These are phyloP conservation scores for Agapornis canus DNA, from an alignment of 2,797 vertebrate genomes.

Conservation along the genomic window DNA sequence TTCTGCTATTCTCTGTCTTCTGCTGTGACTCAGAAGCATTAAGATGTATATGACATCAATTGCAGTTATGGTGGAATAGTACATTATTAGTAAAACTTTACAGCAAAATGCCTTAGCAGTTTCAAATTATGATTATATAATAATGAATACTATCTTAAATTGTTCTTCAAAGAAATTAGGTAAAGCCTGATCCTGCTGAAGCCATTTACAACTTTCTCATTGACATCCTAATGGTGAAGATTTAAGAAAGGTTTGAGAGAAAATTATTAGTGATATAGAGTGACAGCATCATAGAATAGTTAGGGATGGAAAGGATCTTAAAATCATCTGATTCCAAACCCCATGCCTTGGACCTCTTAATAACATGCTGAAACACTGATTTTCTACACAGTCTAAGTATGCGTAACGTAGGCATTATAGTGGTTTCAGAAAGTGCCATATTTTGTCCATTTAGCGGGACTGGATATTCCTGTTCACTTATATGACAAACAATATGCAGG, in stretches of 20 bases:
- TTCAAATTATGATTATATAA: background rate
- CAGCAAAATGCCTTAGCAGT: background rate
- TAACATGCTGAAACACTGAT: background rate
- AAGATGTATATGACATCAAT: background rate
- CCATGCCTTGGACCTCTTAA: background rate
- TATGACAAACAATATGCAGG: background rate
- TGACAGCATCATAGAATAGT: background rate
- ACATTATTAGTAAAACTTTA: background rate
- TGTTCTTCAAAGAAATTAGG: background rate
- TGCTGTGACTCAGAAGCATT: background rate
- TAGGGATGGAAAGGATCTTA: background rate
- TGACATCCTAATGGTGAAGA: background rate
- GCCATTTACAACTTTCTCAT: background rate
- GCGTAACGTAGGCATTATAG: accelerated
- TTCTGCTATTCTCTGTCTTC: background rate
- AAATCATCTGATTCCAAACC: background rate
- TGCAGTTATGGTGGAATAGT: background rate
- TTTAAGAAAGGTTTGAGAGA: background rate
- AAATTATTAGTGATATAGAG: background rate
- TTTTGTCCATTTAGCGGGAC: background rate
- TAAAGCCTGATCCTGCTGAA: background rate
- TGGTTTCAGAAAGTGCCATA: background rate
- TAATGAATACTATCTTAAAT: background rate
- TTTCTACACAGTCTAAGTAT: background rate
- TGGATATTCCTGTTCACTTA: background rate